Base-by-base conservation (phyloP, 2,888 invertebrate genomes). In the Pegoplata infirma region DNA sequence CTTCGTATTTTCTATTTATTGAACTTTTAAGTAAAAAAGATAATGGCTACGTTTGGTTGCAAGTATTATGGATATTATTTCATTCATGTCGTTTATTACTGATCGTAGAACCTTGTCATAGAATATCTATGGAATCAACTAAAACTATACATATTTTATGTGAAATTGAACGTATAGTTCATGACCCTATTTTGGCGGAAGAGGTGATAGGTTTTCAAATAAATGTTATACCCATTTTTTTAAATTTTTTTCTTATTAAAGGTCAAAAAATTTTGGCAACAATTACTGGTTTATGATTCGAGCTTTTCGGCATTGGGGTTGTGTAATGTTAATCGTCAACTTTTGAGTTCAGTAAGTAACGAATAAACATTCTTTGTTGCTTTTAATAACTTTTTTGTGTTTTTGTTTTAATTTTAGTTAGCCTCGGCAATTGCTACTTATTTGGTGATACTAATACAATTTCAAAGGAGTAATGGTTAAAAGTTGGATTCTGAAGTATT, bases 81-180 rank as follows among this genome's bases (percentile, higher is more conserved):
- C 92, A 92, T 80, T 68, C 88, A 3, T 80, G 86, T 49, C 88
- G 91, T 47, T 83, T 92, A 77, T 80, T 92, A 10, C 85, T 92
- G 81, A 88, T 92, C 25, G 91, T 92, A 3, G 92, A 92, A 82
- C 91, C 91, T 0, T 91, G 91, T 67, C 91, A 92, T 82, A 81
- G 88, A 10, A 87, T 91, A 3, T 86, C 89, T 0, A 84, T 85
- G 0, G 90, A 91, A 88, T 89, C 90, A 0, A 89, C 86, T 17
- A 86, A 83, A 77, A 91, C 91, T 5, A 90, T 90, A 19, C 84
- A 88, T 32, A 86, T 91, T n/a, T 84, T 91, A 2, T 91, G 91
- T 81, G 90, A 90, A 82, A 88, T 91, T 36, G 86, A 90, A 5
- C 84, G 87, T 2, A 84, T 81, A 17, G 81, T 82, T 1, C 84